phyloP scores from a whole-genome alignment of 2,888 invertebrate genomes.

The Temnothorax unifasciatus region DNA sequence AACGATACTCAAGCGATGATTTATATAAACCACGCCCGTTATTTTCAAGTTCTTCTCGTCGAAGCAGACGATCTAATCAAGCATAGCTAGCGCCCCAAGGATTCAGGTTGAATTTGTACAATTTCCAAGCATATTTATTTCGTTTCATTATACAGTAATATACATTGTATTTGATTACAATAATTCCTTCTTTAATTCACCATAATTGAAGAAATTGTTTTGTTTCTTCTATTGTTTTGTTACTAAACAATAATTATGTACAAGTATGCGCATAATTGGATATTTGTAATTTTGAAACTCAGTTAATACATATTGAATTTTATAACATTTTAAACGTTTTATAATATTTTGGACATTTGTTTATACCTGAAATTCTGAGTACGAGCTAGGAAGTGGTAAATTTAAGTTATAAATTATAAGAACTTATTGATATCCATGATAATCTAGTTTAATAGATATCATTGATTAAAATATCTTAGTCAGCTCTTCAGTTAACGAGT shows the following conservation, averaged over 20 bases:
- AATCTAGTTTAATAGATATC: background rate
- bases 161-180: background rate
- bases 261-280: background rate
- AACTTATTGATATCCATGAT: constrained; percentile 4
- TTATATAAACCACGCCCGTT: constrained; percentile 91
- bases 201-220: constrained; percentile 5
- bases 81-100: constrained; percentile 81
- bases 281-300: background rate
- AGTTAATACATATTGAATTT: background rate
- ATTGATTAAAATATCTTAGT: background rate
- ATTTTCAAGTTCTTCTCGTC: constrained; percentile 87
- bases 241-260: background rate
- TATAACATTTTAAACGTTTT: constrained; percentile 12
- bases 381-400: background rate
- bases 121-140: constrained; percentile 47
- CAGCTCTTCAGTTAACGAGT: background rate
- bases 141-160: background rate
- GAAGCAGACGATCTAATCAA: constrained; percentile 86
- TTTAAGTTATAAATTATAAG: background rate
- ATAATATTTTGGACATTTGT: background rate
- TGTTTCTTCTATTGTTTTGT: background rate
- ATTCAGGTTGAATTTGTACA: constrained; percentile 70
- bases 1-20: constrained; percentile 91
- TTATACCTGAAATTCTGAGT: background rate
- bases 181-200: constrained; percentile 10